Evolutionary conservation across 2,797 vertebrate genomes (phyloP).

Genomic region (Buphagus erythrorhynchus): DNA sequence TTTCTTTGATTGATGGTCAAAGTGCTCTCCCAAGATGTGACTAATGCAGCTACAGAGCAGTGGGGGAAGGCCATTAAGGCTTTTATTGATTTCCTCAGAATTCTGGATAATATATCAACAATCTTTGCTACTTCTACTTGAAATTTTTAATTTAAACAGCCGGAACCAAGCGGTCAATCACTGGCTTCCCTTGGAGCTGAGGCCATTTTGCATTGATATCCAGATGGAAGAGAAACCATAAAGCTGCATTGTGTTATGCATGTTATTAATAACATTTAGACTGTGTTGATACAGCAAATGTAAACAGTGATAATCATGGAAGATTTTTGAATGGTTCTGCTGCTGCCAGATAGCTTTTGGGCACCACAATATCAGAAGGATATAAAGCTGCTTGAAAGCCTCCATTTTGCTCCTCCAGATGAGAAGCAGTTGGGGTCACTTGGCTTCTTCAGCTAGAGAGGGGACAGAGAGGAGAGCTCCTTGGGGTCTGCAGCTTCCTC

Average conservation of each 20-base stretch:
- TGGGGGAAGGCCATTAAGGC: background rate
- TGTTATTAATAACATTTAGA: background rate
- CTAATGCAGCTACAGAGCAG: slow-evolving; percentile 20
- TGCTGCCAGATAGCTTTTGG: background rate
- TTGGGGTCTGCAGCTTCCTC: background rate
- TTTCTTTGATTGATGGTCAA: slow-evolving; percentile 7
- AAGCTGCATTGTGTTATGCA: background rate
- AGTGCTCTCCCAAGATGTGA: slow-evolving; percentile 8
- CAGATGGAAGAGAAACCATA: background rate
- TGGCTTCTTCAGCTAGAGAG: background rate
- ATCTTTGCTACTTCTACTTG: background rate
- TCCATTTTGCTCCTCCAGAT: background rate
- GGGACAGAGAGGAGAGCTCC: background rate
- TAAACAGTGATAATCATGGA: background rate
- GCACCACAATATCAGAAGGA: background rate
- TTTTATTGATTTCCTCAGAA: slow-evolving; percentile 41
- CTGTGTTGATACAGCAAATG: rapidly evolving
- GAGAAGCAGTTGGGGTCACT: background rate
- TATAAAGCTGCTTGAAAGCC: background rate
- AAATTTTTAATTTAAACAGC: slow-evolving; percentile 49
- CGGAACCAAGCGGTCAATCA: background rate
- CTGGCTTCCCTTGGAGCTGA: background rate
- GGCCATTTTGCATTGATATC: background rate
- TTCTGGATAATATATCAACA: slow-evolving; percentile 22
- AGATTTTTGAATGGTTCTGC: background rate